Base-by-base conservation (phyloP, 35 echinoderm and acorn worm species). In the Holothuria glaberrima region DNA sequence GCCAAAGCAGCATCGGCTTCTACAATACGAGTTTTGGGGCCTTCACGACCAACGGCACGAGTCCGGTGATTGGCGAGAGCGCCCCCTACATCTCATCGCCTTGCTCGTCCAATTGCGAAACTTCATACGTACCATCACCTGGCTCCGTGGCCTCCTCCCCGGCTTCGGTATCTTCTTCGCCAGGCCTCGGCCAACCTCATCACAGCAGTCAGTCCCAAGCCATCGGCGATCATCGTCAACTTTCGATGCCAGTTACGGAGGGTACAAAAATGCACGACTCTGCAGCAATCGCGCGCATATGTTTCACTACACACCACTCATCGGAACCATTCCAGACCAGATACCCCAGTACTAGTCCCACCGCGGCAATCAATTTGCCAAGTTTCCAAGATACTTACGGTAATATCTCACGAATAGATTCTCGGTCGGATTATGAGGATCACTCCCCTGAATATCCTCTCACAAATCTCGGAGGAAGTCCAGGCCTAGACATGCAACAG, bases 341-440 rank as follows among this genome's bases (percentile, higher is more conserved):
- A 46, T 87, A 67, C 30, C 62, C 61, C 25, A 69, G 45, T 71
- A 48, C 20, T 30, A 87, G 85, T 31, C 85, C 85, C 20, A 71
- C 62, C 17, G 85, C 31, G 30, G 54, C 80, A 36, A 84, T 84
- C 35, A 87, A 87, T 36, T 87, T 87, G 60, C 92, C 92, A 44
- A 93, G 92, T 89, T 93, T 93, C 38, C 86, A 93, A 64, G 92
- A 93, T 34, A 93, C 92, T 22, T 93, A 93, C 58, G 92, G 92
- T 24, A 48, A 44, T 35, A 93, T 62, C 77, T 34, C 59, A 32
- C 75, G 68, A 48, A 85, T 87, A 26, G 79, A 89, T 30, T 66
- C 88, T 26, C 59, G 92, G 7, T 26, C 73, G 25, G 44, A 79
- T 52, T 93, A 83, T 68, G 92, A 88, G 33, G 86, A 93, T 38